Evolutionary conservation across 1,140 invertebrate species (phyloP).

Genomic region (Chelonus insularis): DNA sequence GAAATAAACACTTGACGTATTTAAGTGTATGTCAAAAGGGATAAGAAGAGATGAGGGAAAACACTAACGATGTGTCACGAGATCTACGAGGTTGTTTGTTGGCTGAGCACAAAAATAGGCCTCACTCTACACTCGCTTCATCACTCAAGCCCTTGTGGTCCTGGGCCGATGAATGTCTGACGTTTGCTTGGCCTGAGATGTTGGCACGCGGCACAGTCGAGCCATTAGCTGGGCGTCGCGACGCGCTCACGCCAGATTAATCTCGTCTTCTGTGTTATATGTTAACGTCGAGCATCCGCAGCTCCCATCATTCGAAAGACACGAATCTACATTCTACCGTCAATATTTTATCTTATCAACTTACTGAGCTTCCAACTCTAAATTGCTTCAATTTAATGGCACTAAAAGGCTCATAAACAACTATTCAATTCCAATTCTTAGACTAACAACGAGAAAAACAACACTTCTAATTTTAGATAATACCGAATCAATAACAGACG

Average conservation of each 20-base stretch:
- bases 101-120: constrained; percentile 51
- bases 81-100: constrained; percentile 53
- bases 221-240: constrained; percentile 24
- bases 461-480: too few relatives aligned
- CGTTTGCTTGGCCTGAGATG: constrained; percentile 25
- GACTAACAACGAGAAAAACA: too few relatives aligned
- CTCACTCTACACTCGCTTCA: constrained; percentile 54
- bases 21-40: not conserved
- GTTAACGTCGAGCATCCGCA: constrained; percentile 9
- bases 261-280: constrained; percentile 12
- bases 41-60: constrained; percentile 10
- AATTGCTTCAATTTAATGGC: too few relatives aligned
- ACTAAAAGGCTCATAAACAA: too few relatives aligned
- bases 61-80: constrained; percentile 45
- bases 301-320: not conserved
- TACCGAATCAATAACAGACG: too few relatives aligned
- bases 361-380: not conserved
- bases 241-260: constrained; percentile 30
- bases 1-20: constrained; percentile 37
- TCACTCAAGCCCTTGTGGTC: constrained; percentile 24
- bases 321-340: not conserved
- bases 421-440: too few relatives aligned
- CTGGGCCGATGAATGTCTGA: constrained; percentile 18
- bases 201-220: constrained; percentile 19
- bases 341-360: not conserved